These are phyloP conservation scores for Yponomeuta cagnagella DNA, from an alignment of 2,888 invertebrate species.

Conservation along the genomic window DNA sequence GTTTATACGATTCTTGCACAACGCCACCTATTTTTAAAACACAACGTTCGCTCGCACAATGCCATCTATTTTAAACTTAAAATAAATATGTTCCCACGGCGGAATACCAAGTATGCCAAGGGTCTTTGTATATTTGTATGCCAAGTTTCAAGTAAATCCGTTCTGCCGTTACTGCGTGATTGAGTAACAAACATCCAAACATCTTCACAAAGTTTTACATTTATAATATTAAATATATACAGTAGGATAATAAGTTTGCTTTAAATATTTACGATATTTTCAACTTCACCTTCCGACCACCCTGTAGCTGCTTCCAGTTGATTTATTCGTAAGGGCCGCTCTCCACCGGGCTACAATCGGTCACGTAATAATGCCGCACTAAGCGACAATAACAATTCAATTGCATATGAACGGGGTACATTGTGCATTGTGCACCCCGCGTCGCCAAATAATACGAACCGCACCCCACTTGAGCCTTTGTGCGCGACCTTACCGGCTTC, in stretches of 20 bases:
- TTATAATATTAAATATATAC: too few relatives aligned
- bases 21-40: too few relatives aligned
- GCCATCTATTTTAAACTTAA: too few relatives aligned
- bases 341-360: conserved; percentile 5
- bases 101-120: too few relatives aligned
- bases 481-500: background rate
- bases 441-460: background rate
- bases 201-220: too few relatives aligned
- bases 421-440: background rate
- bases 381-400: background rate
- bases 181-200: too few relatives aligned
- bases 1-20: too few relatives aligned
- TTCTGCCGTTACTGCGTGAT: too few relatives aligned
- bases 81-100: too few relatives aligned
- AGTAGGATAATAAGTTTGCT: background rate
- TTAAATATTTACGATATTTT: background rate
- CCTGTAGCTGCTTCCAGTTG: background rate
- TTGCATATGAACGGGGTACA: background rate
- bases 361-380: background rate
- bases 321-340: conserved; percentile 3
- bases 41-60: too few relatives aligned
- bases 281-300: background rate
- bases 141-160: too few relatives aligned
- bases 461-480: background rate
- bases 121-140: too few relatives aligned